These are phyloP conservation scores for Siderastrea siderea DNA, from an alignment of 92 coral and sea anemone genomes.

Conservation along the genomic window DNA sequence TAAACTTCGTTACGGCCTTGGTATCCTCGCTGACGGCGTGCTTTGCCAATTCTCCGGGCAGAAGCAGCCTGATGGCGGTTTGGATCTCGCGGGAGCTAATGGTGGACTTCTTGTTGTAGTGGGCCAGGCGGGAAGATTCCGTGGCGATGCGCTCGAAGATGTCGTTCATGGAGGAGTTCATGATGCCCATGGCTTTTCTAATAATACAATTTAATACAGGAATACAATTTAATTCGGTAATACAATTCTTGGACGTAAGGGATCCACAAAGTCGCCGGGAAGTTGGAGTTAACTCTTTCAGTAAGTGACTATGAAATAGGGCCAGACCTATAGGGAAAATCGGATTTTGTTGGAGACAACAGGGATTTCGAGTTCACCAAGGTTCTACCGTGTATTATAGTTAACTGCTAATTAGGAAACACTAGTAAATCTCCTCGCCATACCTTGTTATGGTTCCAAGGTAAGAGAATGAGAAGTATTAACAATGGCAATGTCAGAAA, in stretches of 20 bases:
- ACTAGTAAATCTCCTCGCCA: neutral
- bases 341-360: too few relatives aligned
- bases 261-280: too few relatives aligned
- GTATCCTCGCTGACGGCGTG: conserved; percentile 84
- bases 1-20: too few relatives aligned
- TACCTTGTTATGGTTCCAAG: conserved; percentile 85
- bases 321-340: too few relatives aligned
- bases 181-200: conserved; percentile 99
- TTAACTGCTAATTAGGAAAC: too few relatives aligned
- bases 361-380: too few relatives aligned
- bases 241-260: too few relatives aligned
- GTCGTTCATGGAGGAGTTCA: conserved; percentile 96
- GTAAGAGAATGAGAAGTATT: conserved; percentile 69
- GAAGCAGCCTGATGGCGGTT: conserved; percentile 84
- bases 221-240: too few relatives aligned
- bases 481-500: conserved; percentile 83
- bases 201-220: too few relatives aligned
- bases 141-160: conserved; percentile 93
- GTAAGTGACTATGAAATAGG: too few relatives aligned
- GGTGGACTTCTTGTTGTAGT: conserved; percentile 89
- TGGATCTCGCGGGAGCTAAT: conserved; percentile 95
- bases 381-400: too few relatives aligned
- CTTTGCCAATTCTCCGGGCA: conserved; percentile 97
- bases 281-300: too few relatives aligned
- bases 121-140: conserved; percentile 92